Base-by-base conservation (phyloP, 2,888 invertebrate genomes). In the Drepana falcataria region DNA sequence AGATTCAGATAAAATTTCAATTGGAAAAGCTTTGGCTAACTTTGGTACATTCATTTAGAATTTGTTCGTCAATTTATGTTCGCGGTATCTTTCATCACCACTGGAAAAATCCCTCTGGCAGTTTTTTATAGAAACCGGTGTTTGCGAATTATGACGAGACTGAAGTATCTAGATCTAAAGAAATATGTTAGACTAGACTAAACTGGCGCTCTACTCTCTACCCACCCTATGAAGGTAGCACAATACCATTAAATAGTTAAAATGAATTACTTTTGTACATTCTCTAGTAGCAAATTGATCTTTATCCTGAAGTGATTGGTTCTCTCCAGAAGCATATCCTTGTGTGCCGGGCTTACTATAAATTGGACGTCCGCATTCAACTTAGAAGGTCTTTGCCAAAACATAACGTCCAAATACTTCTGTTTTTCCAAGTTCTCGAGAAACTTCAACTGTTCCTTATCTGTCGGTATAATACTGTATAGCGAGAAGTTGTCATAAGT, bases 351-450 rank as follows among this genome's bases (percentile, higher is more conserved):
- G 47, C 67, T 72, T 0, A 88, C 79, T 1, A 88, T 59, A 6
- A 87, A 63, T 47, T 87, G 83, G 0, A 82, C 74, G 48, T 77
- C 69, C 21, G 73, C 66, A 53, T 66, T 70, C 40, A 88, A 54
- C 54, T 79, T 85, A 1, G 61, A 60, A 0, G 87, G 85, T 34
- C 66, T 76, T 47, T 69, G 77, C 85, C 85, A 86, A 59, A 83
- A 88, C 0, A 73, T 55, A 3, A 83, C 57, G 47, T 87, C 71
- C 0, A 87, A 65, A 35, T 86, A 85, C 56, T 76, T 84, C 47
- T 77, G 65, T 0, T 55, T 55, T 2, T 76, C 75, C 35, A 87
- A 57, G 58, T 79, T 82, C 53, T 78, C 74, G 4, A 89, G 60
- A 55, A 87, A 87, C 9, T 71, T 74, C 59, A 87, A 64, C 40